A percentile compares a stretch with the other conserved stretches of the same genome.
Evolutionary conservation across 1,140 invertebrate species (phyloP).

Genomic region (Drosophila paulistorum): DNA sequence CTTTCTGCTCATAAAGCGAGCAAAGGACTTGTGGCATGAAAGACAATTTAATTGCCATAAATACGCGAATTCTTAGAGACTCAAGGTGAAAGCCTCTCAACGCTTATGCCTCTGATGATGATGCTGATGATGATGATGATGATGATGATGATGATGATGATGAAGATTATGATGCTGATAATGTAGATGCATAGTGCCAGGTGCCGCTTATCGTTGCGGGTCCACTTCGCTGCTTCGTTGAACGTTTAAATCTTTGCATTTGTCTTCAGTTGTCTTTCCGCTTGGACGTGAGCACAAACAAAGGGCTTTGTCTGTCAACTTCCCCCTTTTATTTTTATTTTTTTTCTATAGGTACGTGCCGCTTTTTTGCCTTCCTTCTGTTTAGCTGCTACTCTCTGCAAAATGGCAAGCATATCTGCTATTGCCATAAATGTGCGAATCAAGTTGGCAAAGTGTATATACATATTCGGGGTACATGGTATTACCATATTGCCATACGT

Average conservation of each 20-base stretch:
- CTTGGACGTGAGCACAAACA: conserved; percentile 22
- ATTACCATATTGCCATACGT: not conserved
- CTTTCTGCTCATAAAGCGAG: conserved; percentile 5
- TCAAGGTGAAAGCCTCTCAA: conserved; percentile 16
- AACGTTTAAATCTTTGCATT: conserved; percentile 20
- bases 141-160: too few species aligned
- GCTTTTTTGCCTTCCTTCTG: not conserved
- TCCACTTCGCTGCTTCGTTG: conserved; percentile 19
- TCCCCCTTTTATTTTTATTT: not conserved
- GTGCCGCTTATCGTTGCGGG: conserved; percentile 18
- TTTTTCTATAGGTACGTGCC: not conserved
- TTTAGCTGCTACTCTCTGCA: not conserved
- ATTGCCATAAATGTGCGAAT: not conserved
- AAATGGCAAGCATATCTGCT: not conserved
- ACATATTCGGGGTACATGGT: not conserved
- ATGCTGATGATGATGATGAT: too few species aligned
- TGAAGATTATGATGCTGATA: conserved; percentile 1
- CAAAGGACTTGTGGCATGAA: conserved; percentile 12
- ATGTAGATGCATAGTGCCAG: conserved; percentile 12
- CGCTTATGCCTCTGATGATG: not conserved
- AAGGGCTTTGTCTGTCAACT: conserved; percentile 16
- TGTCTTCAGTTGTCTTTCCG: conserved; percentile 20
- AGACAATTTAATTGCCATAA: conserved; percentile 20
- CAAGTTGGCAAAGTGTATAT: not conserved
- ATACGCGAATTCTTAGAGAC: conserved; percentile 4